A percentile compares a stretch with the other conserved stretches of the same genome.
Evolutionary conservation across 2,888 invertebrate genomes (phyloP).

Genomic region (Heliconius ismenius): DNA sequence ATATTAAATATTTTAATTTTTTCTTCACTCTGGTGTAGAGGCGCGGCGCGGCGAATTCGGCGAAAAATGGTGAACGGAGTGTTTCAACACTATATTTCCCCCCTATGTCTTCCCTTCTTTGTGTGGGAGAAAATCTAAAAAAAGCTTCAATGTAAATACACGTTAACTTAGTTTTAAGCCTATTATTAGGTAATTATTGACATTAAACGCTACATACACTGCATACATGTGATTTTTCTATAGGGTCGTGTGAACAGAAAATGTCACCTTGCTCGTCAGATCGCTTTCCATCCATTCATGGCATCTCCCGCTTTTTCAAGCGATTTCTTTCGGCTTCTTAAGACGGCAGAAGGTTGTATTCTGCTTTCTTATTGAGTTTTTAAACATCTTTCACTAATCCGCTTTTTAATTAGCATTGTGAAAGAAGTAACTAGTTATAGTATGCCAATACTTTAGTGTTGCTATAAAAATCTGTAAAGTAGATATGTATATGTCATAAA

Average conservation of each 20-base stretch:
- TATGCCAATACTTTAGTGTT: neutral
- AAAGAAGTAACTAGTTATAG: neutral
- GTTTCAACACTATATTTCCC: neutral
- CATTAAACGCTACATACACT: slow-evolving; percentile 26
- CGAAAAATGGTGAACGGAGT: neutral
- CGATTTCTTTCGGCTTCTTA: slow-evolving; percentile 75
- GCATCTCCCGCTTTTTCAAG: slow-evolving; percentile 74
- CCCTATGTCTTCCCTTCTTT: too few relatives aligned
- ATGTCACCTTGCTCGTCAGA: slow-evolving; percentile 65
- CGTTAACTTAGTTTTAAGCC: neutral
- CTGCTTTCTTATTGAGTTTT: slow-evolving; percentile 69
- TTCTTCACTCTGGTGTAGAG: too few relatives aligned
- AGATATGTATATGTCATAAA: neutral
- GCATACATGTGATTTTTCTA: slow-evolving; percentile 40
- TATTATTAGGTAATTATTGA: slow-evolving; percentile 35
- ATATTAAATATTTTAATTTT: neutral
- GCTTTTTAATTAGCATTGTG: slow-evolving; percentile 33
- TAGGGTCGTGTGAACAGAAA: slow-evolving; percentile 77
- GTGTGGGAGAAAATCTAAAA: too few relatives aligned
- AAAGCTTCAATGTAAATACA: too few relatives aligned
- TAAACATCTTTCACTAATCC: slow-evolving; percentile 40
- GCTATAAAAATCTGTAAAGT: neutral
- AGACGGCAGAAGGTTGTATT: slow-evolving; percentile 54
- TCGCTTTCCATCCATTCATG: slow-evolving; percentile 81
- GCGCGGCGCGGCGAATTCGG: too few relatives aligned